phyloP scores from a whole-genome alignment of 2,888 invertebrate genomes.

The Minunthozetes semirufus region DNA sequence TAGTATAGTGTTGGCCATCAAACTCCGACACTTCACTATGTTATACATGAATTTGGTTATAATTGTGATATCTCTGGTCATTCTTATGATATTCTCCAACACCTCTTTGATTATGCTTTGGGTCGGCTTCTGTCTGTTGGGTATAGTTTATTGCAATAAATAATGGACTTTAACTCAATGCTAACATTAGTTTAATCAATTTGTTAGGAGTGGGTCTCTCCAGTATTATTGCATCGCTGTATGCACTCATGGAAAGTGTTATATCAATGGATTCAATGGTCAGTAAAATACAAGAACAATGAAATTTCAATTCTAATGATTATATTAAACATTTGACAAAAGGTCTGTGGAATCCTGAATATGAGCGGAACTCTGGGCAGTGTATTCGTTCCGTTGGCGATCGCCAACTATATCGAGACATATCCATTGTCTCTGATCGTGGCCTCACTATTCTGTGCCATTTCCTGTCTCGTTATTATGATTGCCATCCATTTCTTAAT shows the following conservation, averaged over 20 bases:
- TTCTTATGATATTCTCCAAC: conserved; percentile 19
- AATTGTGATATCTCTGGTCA: conserved; percentile 12
- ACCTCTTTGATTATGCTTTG: conserved; percentile 11
- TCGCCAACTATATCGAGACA: conserved; percentile 22
- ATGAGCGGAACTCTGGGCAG: conserved; percentile 27
- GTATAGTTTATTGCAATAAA: conserved; percentile 3
- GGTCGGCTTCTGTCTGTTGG: conserved; percentile 27
- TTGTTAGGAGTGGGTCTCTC: conserved; percentile 27
- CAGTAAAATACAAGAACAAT: not conserved
- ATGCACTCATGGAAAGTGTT: conserved; percentile 27
- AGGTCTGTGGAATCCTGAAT: conserved; percentile 31
- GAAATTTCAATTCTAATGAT: not conserved
- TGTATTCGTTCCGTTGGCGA: conserved; percentile 31
- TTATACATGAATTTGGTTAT: conserved; percentile 27
- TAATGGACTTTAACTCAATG: not conserved
- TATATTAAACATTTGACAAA: not conserved
- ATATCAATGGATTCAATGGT: conserved; percentile 24
- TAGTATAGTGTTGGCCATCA: conserved; percentile 26
- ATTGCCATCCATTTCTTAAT: conserved; percentile 15
- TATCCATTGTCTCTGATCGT: conserved; percentile 24
- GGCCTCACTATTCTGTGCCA: conserved; percentile 23
- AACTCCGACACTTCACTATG: conserved; percentile 26
- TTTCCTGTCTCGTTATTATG: conserved; percentile 8
- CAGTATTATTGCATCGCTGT: conserved; percentile 29
- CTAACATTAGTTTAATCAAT: not conserved